A percentile compares a stretch with the other conserved stretches of the same genome.
These are phyloP conservation scores for Hypomesus transpacificus DNA, from an alignment of 2,113 vertebrate species.

Conservation along the genomic window DNA sequence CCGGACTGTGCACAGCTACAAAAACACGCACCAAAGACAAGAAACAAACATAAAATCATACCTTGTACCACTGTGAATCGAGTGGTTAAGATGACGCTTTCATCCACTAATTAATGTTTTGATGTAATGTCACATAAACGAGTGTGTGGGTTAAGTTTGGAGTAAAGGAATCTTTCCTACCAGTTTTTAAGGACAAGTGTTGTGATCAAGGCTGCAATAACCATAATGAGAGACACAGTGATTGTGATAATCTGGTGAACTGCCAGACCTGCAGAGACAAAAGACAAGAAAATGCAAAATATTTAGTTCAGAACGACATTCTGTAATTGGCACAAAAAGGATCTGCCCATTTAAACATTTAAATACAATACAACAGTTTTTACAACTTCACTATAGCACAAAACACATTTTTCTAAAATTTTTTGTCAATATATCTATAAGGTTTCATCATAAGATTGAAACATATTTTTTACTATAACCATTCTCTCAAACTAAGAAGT, in stretches of 20 bases:
- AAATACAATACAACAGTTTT: neutral
- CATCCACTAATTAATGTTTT: neutral
- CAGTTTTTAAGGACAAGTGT: constrained; percentile 99
- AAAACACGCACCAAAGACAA: constrained; percentile 79
- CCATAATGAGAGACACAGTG: constrained; percentile 99
- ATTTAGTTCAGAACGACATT: constrained; percentile 2
- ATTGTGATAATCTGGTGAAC: constrained; percentile 99
- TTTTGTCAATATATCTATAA: too few species aligned
- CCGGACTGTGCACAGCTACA: constrained; percentile 92
- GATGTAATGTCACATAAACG: neutral
- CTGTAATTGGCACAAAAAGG: neutral
- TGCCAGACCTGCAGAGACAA: constrained; percentile 83
- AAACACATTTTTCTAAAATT: too few species aligned
- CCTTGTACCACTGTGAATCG: constrained; percentile 55
- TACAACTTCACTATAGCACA: neutral
- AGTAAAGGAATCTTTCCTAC: constrained; percentile 81
- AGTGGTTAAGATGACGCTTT: neutral
- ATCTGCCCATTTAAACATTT: neutral
- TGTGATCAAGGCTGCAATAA: constrained; percentile 97
- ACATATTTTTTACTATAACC: neutral
- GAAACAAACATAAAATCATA: constrained; percentile 80
- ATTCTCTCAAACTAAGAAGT: too few species aligned
- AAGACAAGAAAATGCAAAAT: constrained; percentile 17
- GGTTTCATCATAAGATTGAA: neutral
- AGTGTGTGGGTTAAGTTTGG: constrained; percentile 2